A percentile compares a stretch with the other conserved stretches of the same genome.
Evolutionary conservation across 30 jellyfish, hydroid and myxozoan genomes (phyloP).

Genomic region (Hydra vulgaris): DNA sequence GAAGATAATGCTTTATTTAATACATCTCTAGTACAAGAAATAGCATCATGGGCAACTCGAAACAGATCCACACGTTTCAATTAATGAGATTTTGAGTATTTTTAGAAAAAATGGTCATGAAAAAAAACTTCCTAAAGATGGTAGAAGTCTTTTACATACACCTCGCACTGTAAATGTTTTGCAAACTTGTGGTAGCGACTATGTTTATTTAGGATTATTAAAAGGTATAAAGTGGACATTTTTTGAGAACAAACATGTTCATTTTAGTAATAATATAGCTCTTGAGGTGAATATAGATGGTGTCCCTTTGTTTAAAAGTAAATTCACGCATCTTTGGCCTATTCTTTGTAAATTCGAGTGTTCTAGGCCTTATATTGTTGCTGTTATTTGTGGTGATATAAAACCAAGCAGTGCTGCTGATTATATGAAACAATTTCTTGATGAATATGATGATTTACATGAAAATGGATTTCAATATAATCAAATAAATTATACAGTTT

Average conservation of each 20-base stretch:
- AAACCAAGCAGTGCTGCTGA: constrained; percentile 7
- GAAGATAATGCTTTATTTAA: not conserved
- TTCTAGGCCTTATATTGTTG: constrained; percentile 6
- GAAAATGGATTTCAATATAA: not conserved
- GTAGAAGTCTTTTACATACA: constrained; percentile 1
- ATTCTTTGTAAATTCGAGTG: constrained; percentile 5
- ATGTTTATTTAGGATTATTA: constrained; percentile 10
- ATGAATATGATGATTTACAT: not conserved
- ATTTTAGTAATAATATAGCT: not conserved
- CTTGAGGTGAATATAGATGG: constrained; percentile 25
- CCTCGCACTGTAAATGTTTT: not conserved
- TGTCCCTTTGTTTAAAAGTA: constrained; percentile 5
- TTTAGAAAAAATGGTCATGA: not conserved
- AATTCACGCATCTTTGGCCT: constrained; percentile 23
- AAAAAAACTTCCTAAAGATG: constrained; percentile 11
- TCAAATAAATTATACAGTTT: not conserved
- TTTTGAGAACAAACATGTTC: not conserved
- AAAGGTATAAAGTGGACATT: not conserved
- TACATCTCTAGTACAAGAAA: not conserved
- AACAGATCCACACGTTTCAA: not conserved
- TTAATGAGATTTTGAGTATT: not conserved
- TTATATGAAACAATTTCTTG: not conserved
- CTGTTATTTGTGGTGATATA: constrained; percentile 11
- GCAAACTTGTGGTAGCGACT: constrained; percentile 3
- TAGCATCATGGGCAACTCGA: not conserved